Conservation (phyloP, 2,113 vertebrate genomes). For the Aegotheles bennettii region DNA sequence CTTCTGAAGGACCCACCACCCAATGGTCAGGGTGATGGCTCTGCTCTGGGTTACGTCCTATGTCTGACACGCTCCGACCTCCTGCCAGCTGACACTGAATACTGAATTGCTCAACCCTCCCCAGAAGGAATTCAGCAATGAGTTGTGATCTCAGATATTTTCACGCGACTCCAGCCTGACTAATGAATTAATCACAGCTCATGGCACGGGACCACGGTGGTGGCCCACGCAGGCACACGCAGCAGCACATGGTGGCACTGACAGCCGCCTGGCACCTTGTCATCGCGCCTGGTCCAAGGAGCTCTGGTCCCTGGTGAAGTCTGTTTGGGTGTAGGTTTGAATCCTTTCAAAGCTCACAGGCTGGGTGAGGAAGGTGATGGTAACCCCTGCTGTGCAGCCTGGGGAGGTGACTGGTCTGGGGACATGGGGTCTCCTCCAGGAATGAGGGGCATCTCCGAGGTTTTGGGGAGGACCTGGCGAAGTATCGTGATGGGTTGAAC, state of each 20-base stretch:
- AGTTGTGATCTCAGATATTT: slow-evolving; percentile 46
- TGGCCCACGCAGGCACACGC: slow-evolving; percentile 14
- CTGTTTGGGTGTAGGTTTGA: background rate
- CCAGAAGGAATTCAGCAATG: background rate
- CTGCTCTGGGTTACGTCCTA: background rate
- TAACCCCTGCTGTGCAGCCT: accelerated
- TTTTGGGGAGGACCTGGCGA: background rate
- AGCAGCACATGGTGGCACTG: background rate
- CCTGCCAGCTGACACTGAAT: background rate
- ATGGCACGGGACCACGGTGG: background rate
- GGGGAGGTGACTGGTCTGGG: background rate
- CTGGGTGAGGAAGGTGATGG: background rate
- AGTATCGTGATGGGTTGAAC: background rate
- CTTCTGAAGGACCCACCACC: background rate
- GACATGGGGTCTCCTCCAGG: background rate
- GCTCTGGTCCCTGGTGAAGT: background rate
- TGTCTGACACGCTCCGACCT: background rate
- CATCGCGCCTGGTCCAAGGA: background rate
- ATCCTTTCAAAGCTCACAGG: accelerated
- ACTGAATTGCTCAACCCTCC: background rate
- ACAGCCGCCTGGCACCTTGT: background rate
- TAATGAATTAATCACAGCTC: slow-evolving; percentile 57
- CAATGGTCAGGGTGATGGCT: background rate
- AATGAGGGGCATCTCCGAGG: accelerated
- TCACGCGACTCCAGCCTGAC: slow-evolving; percentile 16